Evolutionary conservation across 1,140 invertebrate species (phyloP), one percentile per base, ranked within the genome.

Genomic region (Lethocerus indicus): DNA sequence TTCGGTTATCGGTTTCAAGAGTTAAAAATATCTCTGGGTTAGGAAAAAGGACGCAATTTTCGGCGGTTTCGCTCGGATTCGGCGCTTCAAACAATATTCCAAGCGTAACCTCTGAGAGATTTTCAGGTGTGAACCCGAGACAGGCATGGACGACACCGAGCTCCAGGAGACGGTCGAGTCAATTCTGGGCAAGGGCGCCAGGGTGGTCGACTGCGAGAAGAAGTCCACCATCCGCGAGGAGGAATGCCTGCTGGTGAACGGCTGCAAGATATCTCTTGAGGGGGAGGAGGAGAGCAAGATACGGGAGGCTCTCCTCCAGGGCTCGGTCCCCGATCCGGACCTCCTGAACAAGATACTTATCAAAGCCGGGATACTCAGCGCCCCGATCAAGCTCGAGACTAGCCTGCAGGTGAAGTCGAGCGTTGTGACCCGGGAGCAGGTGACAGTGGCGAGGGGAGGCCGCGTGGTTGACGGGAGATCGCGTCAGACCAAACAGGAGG

Each of bases 81-180:
- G n/a, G n/a, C n/a, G n/a, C n/a, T n/a, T n/a, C n/a, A n/a, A n/a
- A n/a, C n/a, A n/a, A n/a, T n/a, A n/a, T n/a, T n/a, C n/a, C n/a
- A n/a, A n/a, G n/a, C n/a, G n/a, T n/a, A n/a, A n/a, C n/a, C n/a
- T n/a, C n/a, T n/a, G n/a, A n/a, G n/a, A n/a, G n/a, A n/a, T n/a
- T n/a, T n/a, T n/a, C n/a, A n/a, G n/a, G n/a, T n/a, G n/a, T n/a
- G n/a, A n/a, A n/a, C n/a, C n/a, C n/a, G n/a, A n/a, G n/a, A n/a
- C n/a, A n/a, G n/a, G n/a, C n/a, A 81, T 83, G 74, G 79, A 82
- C 60, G 78, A 83, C 63, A 65, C 69, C 52, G 79, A 83, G 61
- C 80, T 83, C 48, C 79, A 82, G 58, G 81, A 79, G 55, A 82
- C 81, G 37, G 81, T 84, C 27, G 79, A 83, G 63, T 77, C 79